A percentile compares a stretch with the other conserved stretches of the same genome.
phyloP scores from a whole-genome alignment of 2,113 vertebrate genomes.

The Nymphicus hollandicus region DNA sequence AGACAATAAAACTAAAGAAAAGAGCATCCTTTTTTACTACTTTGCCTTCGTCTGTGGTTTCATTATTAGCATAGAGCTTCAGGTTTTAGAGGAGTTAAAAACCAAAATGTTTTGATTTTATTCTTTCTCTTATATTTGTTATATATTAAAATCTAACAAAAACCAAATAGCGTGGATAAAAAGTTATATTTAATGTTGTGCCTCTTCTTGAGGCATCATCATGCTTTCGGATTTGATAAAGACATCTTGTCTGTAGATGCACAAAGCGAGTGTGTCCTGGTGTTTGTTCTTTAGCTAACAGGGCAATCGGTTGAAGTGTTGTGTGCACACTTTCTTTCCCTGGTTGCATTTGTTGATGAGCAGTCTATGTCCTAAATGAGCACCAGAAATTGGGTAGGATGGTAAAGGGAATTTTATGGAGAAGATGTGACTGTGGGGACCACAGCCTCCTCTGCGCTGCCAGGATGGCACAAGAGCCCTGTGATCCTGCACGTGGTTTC shows the following conservation, averaged over 20 bases:
- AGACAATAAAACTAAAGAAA: neutral
- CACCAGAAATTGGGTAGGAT: neutral
- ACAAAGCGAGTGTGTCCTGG: neutral
- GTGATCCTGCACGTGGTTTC: neutral
- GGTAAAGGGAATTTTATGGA: neutral
- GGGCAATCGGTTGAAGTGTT: neutral
- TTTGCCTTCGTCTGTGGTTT: neutral
- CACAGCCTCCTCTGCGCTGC: neutral
- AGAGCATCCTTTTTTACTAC: neutral
- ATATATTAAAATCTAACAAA: neutral
- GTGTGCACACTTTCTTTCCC: neutral
- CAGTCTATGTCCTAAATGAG: neutral
- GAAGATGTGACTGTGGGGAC: neutral
- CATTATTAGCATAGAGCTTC: neutral
- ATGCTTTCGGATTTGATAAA: neutral
- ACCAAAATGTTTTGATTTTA: neutral
- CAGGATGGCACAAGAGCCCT: fast-evolving
- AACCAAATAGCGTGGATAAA: neutral
- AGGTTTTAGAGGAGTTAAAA: neutral
- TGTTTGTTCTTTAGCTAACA: neutral
- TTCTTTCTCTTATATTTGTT: neutral
- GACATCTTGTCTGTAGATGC: neutral
- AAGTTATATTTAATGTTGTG: neutral
- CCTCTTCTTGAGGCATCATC: neutral
- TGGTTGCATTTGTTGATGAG: neutral